Evolutionary conservation across 1,140 invertebrate species (phyloP).

Genomic region (Bombyx mandarina): DNA sequence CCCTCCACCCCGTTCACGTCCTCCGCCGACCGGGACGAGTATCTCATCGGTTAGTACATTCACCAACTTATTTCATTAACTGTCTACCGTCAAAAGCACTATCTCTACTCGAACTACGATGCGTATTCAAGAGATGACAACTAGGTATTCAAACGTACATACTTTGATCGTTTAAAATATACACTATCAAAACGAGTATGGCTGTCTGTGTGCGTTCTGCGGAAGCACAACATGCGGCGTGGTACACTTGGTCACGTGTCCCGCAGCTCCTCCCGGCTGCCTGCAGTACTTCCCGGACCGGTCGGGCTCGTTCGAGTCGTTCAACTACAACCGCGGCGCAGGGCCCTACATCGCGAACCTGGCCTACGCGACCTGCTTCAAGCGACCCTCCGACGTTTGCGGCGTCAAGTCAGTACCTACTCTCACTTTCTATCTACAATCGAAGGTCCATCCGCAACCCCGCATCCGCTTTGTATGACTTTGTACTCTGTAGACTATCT

Average conservation of each 20-base stretch:
- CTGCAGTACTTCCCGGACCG: conserved; percentile 76
- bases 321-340: conserved; percentile 72
- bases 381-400: conserved; percentile 51
- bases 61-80: neutral
- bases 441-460: no score
- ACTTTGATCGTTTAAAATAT: no score
- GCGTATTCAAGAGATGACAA: no score
- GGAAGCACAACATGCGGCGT: no score
- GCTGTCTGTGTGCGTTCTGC: no score
- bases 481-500: no score
- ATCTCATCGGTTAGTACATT: conserved; percentile 51
- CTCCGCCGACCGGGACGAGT: conserved; percentile 56
- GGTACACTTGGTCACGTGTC: neutral
- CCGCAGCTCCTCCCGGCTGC: conserved; percentile 74
- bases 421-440: neutral
- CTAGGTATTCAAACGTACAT: no score
- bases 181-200: no score
- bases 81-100: neutral
- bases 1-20: conserved; percentile 41
- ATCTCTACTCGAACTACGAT: no score
- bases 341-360: conserved; percentile 60
- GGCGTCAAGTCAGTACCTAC: conserved; percentile 60
- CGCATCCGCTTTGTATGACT: no score
- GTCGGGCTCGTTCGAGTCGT: conserved; percentile 72
- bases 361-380: conserved; percentile 64